These are phyloP conservation scores for Tichodroma muraria DNA, from an alignment of 2,113 vertebrate species.

Conservation along the genomic window DNA sequence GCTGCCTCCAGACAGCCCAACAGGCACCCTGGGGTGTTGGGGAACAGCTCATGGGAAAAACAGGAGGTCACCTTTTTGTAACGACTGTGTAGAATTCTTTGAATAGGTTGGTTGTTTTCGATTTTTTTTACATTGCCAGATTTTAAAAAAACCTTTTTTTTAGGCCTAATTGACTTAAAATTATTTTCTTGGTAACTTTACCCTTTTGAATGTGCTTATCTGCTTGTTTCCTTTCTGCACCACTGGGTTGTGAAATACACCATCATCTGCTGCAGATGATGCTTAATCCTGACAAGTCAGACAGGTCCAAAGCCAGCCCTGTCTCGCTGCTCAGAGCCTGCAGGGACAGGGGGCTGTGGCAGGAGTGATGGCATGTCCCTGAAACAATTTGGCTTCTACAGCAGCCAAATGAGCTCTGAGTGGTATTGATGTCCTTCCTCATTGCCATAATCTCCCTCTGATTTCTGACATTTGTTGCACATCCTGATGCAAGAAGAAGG, in stretches of 20 bases:
- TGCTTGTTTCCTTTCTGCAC: neutral
- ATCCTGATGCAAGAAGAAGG: constrained; percentile 62
- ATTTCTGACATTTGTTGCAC: constrained; percentile 53
- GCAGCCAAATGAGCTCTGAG: constrained; percentile 43
- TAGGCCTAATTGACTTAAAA: neutral
- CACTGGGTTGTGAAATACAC: neutral
- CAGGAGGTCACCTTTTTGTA: neutral
- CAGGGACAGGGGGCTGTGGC: neutral
- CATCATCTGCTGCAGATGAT: neutral
- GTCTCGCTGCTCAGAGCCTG: neutral
- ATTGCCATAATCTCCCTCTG: constrained; percentile 55
- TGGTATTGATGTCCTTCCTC: constrained; percentile 43
- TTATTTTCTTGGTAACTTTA: neutral
- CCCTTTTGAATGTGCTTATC: neutral
- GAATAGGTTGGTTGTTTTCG: neutral
- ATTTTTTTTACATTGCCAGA: neutral
- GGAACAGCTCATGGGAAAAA: neutral
- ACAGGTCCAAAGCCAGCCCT: neutral
- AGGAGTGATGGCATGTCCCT: neutral
- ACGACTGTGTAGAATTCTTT: neutral
- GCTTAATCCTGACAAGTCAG: neutral
- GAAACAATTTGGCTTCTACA: constrained; percentile 33
- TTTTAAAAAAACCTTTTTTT: neutral
- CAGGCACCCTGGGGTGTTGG: neutral
- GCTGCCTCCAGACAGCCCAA: neutral